A percentile compares a stretch with the other conserved stretches of the same genome.
Evolutionary conservation across 2,113 vertebrate species (phyloP).

Genomic region (Psammodynastes pulverulentus): DNA sequence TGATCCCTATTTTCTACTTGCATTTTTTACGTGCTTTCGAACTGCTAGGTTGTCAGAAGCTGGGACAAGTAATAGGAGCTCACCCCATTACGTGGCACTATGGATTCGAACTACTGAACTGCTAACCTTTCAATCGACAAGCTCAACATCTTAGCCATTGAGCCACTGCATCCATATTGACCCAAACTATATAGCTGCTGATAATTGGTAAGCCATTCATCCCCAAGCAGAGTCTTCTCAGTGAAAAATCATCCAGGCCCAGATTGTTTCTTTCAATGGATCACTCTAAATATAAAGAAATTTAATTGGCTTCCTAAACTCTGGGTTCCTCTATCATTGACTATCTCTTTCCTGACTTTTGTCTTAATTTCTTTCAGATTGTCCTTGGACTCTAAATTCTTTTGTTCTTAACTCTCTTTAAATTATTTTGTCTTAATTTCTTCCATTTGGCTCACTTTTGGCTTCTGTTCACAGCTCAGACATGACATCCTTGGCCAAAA

Average conservation of each 20-base stretch:
- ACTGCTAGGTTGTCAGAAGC: too few relatives aligned
- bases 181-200: background rate
- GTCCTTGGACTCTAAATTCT: background rate
- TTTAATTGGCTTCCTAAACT: background rate
- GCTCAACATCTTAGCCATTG: too few relatives aligned
- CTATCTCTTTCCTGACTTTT: background rate
- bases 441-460: background rate
- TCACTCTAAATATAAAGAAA: background rate
- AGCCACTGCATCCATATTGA: too few relatives aligned
- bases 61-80: too few relatives aligned
- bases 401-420: background rate
- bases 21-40: too few relatives aligned
- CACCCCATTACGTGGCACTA: too few relatives aligned
- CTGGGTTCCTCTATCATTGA: background rate
- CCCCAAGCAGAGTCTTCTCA: background rate
- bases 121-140: too few relatives aligned
- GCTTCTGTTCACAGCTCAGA: background rate
- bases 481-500: background rate
- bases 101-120: too few relatives aligned
- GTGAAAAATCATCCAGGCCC: background rate
- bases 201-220: too few relatives aligned
- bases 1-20: too few relatives aligned
- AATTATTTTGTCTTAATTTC: background rate
- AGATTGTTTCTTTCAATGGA: background rate
- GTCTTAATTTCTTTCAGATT: background rate